A percentile compares a stretch with the other conserved stretches of the same genome.
These are phyloP conservation scores for Amiota mariae DNA, from an alignment of 2,888 invertebrate genomes.

Conservation along the genomic window DNA sequence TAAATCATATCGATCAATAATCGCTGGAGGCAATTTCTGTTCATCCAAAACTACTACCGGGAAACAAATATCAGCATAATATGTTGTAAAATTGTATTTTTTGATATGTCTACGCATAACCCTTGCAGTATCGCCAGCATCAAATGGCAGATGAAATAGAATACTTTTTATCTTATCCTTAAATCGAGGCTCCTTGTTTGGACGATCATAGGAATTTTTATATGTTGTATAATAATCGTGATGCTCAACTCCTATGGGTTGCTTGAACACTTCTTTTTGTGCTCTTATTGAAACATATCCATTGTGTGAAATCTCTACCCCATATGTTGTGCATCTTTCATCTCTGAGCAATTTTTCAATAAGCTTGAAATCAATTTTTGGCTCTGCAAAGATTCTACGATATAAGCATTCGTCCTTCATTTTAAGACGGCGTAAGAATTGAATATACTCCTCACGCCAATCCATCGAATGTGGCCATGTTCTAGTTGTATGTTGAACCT, in stretches of 20 bases:
- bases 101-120: slow-evolving; percentile 52
- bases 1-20: slow-evolving; percentile 57
- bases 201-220: slow-evolving; percentile 58
- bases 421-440: slow-evolving; percentile 50
- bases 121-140: background rate
- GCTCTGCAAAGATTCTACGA: slow-evolving; percentile 39
- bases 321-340: slow-evolving; percentile 49
- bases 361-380: slow-evolving; percentile 38
- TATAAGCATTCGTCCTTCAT: slow-evolving; percentile 51
- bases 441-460: slow-evolving; percentile 56
- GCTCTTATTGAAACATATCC: slow-evolving; percentile 51
- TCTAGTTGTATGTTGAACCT: slow-evolving; percentile 42
- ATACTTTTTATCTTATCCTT: slow-evolving; percentile 31
- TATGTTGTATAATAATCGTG: slow-evolving; percentile 61
- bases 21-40: slow-evolving; percentile 50
- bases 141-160: background rate
- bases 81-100: slow-evolving; percentile 56
- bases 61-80: slow-evolving; percentile 57
- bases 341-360: slow-evolving; percentile 43
- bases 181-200: slow-evolving; percentile 27
- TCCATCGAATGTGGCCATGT: slow-evolving; percentile 58
- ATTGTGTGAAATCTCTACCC: slow-evolving; percentile 50
- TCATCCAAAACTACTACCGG: slow-evolving; percentile 54
- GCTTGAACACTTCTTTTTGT: slow-evolving; percentile 27
- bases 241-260: slow-evolving; percentile 38